Evolutionary conservation across 1,140 invertebrate species (phyloP).

Genomic region (Scaptomyza hsui): DNA sequence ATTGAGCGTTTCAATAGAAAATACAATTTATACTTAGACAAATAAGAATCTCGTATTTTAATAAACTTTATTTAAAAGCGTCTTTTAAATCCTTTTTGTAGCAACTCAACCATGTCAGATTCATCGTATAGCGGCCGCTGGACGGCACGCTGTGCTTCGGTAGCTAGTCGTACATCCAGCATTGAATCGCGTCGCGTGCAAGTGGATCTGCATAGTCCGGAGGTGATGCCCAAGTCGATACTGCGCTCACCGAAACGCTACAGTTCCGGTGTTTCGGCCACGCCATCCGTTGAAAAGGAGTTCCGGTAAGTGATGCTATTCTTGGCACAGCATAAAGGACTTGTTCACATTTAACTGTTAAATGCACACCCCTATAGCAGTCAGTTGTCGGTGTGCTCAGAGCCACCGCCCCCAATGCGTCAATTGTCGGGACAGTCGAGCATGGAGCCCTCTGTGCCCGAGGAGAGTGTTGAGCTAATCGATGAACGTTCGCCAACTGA

Average conservation of each 20-base stretch:
- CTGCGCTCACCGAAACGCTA: conserved; percentile 76
- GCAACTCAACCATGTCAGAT: conserved; percentile 82
- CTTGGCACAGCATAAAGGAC: neutral
- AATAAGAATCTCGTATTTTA: neutral
- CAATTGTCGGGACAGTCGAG: conserved; percentile 83
- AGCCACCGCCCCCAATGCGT: conserved; percentile 76
- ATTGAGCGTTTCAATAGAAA: too few species aligned
- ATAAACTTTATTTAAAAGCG: neutral
- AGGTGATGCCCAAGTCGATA: conserved; percentile 76
- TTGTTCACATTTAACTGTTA: conserved; percentile 23
- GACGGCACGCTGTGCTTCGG: conserved; percentile 75
- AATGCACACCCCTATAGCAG: conserved; percentile 39
- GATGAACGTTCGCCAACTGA: conserved; percentile 51
- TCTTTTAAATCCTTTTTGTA: conserved; percentile 30
- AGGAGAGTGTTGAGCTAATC: conserved; percentile 61
- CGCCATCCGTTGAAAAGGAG: conserved; percentile 80
- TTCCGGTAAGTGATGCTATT: conserved; percentile 61
- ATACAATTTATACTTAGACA: too few species aligned
- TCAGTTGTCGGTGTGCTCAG: conserved; percentile 80
- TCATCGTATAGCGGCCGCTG: conserved; percentile 81
- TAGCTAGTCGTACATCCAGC: conserved; percentile 79
- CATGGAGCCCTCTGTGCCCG: conserved; percentile 79
- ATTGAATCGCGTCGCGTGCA: conserved; percentile 79
- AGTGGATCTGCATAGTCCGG: conserved; percentile 80
- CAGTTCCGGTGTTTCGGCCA: conserved; percentile 76